A percentile compares a stretch with the other conserved stretches of the same genome.
Evolutionary conservation across 2,888 invertebrate species (phyloP).

Genomic region (Pomacea canaliculata): DNA sequence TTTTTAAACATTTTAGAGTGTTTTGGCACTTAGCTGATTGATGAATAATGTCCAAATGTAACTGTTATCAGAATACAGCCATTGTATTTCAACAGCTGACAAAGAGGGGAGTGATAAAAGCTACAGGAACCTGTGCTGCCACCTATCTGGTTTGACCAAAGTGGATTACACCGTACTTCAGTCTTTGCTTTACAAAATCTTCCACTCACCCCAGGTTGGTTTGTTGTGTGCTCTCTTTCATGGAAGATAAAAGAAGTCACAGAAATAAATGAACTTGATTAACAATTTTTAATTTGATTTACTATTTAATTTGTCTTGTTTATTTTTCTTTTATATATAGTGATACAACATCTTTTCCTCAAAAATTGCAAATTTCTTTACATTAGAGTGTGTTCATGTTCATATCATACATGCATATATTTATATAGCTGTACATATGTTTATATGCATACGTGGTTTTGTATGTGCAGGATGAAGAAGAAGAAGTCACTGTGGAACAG

Average conservation of each 20-base stretch:
- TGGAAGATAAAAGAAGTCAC: too few relatives aligned
- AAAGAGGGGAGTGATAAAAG: constrained; percentile 77
- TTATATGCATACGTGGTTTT: neutral
- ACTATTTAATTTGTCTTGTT: too few relatives aligned
- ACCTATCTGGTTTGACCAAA: constrained; percentile 78
- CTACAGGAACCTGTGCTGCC: constrained; percentile 78
- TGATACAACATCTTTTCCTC: too few relatives aligned
- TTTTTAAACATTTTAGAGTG: too few relatives aligned
- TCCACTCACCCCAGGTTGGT: constrained; percentile 58
- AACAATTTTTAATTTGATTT: too few relatives aligned
- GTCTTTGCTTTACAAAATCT: constrained; percentile 68
- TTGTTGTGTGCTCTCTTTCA: neutral
- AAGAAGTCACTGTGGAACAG: constrained; percentile 73
- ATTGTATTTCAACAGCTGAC: constrained; percentile 69
- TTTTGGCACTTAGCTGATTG: too few relatives aligned
- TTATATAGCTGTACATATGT: too few relatives aligned
- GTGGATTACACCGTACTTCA: constrained; percentile 78
- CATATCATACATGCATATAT: neutral
- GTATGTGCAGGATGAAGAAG: constrained; percentile 43
- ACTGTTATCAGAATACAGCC: neutral
- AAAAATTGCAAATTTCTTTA: too few relatives aligned
- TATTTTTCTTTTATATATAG: too few relatives aligned
- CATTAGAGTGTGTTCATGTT: too few relatives aligned
- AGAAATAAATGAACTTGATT: too few relatives aligned
- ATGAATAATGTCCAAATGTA: too few relatives aligned